Percentiles rank a stretch among this genome's conserved stretches.
phyloP scores from a whole-genome alignment of 64 coral and sea anemone species.

The Porites lutea region DNA sequence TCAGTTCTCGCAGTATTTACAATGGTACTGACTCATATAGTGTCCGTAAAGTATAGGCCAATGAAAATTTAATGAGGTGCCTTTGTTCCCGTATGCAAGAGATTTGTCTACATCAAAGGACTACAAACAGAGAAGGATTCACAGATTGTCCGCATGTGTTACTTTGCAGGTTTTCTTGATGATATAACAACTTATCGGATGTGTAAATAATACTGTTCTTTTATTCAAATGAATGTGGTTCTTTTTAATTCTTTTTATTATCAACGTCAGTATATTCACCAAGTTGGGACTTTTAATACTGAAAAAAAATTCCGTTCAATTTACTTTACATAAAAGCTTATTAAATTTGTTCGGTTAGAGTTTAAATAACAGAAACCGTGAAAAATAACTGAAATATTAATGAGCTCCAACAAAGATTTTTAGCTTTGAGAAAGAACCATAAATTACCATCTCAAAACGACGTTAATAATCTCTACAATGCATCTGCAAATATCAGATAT shows the following conservation, averaged over 20 bases:
- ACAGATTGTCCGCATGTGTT: background rate
- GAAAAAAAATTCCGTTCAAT: background rate
- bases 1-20: no score
- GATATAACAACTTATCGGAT: background rate
- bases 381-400: slow-evolving; percentile 35
- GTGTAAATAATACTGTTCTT: background rate
- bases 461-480: background rate
- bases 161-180: background rate
- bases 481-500: slow-evolving; percentile 49
- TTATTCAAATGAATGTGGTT: background rate
- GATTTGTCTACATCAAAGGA: background rate
- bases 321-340: background rate
- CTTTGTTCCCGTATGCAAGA: background rate
- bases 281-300: background rate
- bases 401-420: background rate
- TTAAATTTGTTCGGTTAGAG: slow-evolving; percentile 7
- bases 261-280: background rate
- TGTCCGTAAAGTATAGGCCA: background rate
- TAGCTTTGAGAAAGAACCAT: background rate
- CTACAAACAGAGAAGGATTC: background rate
- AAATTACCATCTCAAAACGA: slow-evolving; percentile 22
- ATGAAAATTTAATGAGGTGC: background rate
- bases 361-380: slow-evolving; percentile 6
- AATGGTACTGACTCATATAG: no score
- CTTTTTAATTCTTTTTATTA: background rate